Base-by-base conservation (phyloP, 2,113 vertebrate genomes). In the Salvelinus alpinus region DNA sequence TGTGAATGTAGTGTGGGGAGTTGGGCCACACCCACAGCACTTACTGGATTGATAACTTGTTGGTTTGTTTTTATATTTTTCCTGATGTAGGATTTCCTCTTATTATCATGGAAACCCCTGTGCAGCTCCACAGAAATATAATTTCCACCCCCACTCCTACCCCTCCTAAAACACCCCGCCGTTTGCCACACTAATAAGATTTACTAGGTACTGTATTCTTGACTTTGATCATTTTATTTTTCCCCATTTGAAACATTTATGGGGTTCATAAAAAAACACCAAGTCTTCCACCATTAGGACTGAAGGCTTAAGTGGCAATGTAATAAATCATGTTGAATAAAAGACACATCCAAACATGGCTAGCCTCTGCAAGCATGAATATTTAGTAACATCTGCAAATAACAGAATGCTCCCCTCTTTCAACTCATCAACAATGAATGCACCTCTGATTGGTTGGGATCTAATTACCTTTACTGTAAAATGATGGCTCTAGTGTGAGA, bases 241-340 rank as follows among this genome's bases (percentile, higher is more conserved):
- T 81, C 75, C 38, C 38, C 69, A 4, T 82, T 82, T 88, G 85
- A 92, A 92, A 91, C 88, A 89, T 92, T 91, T 91, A 91, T 90
- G 84, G 74, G 80, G 66, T 90, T 86, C 89, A 88, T 92, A 89
- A 90, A 91, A 84, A 89, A 88, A 88, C 86, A 90, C 85, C 57
- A 64, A 29, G 60, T 64, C 57, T 68, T 72, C 20, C 75, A 80
- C 90, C 86, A 88, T 92, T 90, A 92, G 66, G 80, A 77, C 75
- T 84, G 84, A 91, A 90, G 88, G 85, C 86, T 88, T 87, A 75
- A 89, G 84, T 80, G 84, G 73, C 74, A 73, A 80, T 83, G 88
- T 87, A 87, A 90, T 92, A 92, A 93, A 93, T 91, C 86, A 86
- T 78, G 81, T 86, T 86, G 88, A 83, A 90, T 88, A 85, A 91